Base-by-base conservation (phyloP, 2,888 invertebrate species). In the Cylindroiulus punctatus region DNA sequence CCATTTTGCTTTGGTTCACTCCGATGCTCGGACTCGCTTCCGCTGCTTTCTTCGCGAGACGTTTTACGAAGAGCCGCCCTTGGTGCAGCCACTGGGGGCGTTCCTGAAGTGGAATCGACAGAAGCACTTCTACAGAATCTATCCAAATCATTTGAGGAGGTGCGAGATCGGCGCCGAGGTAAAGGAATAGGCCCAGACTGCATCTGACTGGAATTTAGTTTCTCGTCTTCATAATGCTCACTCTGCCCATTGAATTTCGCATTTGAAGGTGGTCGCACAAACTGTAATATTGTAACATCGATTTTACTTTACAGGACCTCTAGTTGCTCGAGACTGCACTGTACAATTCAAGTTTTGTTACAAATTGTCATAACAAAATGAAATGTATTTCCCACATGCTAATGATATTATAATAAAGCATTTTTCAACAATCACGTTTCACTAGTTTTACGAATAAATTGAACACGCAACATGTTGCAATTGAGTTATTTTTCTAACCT, bases 101-200 rank as follows among this genome's bases (percentile, higher is more conserved):
- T 32, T 10, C 82, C 42, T 10, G 30, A 81, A 40, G 86, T 65
- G 30, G 86, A 86, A 86, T 86, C 86, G 8, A 86, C 17, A 12
- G 86, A 86, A 32, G 26, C 32, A 65, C 84, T 84, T 84, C 86
- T 32, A 57, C 57, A 65, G 14, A 86, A 84, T 44, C 65, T n/a
- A n/a, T 86, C 86, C 84, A 44, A 47, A n/a, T 86, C 86, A 26
- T 32, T 84, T 0, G 86, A 86, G 26, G 83, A 52, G 19, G 84
- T 65, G 19, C 84, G 47, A 12, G 40, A 42, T 0, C 82, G 82
- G 26, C 83, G 82, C 52, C 86, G n/a, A 7, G 86, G 84, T 14
- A 65, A 57, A 12, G 86, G 86, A 32, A 86, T 76, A 12, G 86
- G 86, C 57, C 85, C 36, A 26, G 36, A 52, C 7, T 26, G 30